These are phyloP conservation scores for Helogale parvula DNA, from an alignment of 2,113 vertebrate genomes.

Conservation along the genomic window DNA sequence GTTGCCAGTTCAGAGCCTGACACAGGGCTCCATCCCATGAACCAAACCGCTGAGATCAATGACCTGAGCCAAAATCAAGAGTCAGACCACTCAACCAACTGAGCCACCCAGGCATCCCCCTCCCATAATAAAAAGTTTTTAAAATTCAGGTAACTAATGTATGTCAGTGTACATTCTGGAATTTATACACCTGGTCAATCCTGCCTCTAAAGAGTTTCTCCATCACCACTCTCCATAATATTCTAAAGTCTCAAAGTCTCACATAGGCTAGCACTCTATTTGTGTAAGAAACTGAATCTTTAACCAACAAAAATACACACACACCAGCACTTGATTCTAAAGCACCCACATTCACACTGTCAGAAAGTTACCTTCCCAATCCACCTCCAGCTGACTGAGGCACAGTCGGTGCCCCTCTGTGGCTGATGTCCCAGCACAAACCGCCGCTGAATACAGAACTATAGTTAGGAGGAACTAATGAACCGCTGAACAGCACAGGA, in stretches of 20 bases:
- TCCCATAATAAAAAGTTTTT: background rate
- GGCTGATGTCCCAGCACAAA: constrained; percentile 52
- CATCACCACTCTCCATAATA: background rate
- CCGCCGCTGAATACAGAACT: constrained; percentile 66
- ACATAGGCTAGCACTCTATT: background rate
- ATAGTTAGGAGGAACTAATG: constrained; percentile 78
- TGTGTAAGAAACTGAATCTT: background rate
- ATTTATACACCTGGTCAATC: background rate
- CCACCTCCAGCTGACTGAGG: background rate
- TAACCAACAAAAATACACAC: background rate
- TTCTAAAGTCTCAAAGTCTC: background rate
- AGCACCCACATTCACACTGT: background rate
- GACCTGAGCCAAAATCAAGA: too few relatives aligned
- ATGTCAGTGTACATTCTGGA: background rate
- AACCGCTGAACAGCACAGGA: constrained; percentile 65
- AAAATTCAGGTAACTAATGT: background rate
- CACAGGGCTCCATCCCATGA: too few relatives aligned
- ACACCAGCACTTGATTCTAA: background rate
- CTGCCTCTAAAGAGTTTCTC: background rate
- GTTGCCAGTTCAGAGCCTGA: too few relatives aligned
- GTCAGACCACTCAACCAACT: too few relatives aligned
- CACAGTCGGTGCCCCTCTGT: background rate
- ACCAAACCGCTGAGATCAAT: too few relatives aligned
- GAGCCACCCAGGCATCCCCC: too few relatives aligned
- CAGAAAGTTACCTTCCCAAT: constrained; percentile 48